A percentile compares a stretch with the other conserved stretches of the same genome.
These are phyloP conservation scores for Cyclina sinensis DNA, from an alignment of 1,140 invertebrate species.

Conservation along the genomic window DNA sequence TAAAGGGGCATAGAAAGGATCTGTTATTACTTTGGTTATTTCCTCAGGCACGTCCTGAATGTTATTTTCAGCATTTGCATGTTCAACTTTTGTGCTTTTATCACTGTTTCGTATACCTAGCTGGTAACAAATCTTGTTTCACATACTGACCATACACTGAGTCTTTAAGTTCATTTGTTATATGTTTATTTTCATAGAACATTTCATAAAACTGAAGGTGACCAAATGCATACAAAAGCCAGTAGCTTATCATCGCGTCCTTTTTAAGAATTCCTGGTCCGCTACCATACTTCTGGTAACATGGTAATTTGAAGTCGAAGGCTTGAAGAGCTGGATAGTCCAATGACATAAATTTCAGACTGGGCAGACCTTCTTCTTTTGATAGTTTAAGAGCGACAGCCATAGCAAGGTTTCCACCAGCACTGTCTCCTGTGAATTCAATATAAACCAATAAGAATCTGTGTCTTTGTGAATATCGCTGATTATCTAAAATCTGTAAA, in stretches of 20 bases:
- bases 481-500: too few relatives aligned
- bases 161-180: neutral
- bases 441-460: too few relatives aligned
- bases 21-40: slow-evolving; percentile 3
- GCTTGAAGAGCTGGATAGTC: slow-evolving; percentile 49
- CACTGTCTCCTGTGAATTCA: slow-evolving; percentile 58
- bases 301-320: slow-evolving; percentile 41
- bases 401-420: slow-evolving; percentile 58
- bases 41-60: neutral
- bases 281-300: slow-evolving; percentile 22
- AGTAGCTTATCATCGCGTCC: slow-evolving; percentile 30
- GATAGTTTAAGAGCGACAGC: slow-evolving; percentile 40
- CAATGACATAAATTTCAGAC: slow-evolving; percentile 9
- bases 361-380: slow-evolving; percentile 16
- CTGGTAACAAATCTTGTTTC: neutral
- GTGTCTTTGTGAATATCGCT: too few relatives aligned
- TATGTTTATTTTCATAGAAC: slow-evolving; percentile 6
- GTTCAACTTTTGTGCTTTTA: too few relatives aligned
- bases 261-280: slow-evolving; percentile 53
- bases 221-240: slow-evolving; percentile 46
- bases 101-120: neutral
- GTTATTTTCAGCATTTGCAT: neutral
- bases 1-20: slow-evolving; percentile 64
- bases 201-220: slow-evolving; percentile 19
- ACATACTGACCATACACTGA: neutral